These are phyloP conservation scores for Varecia variegata DNA, from an alignment of 2,797 vertebrate genomes.

Conservation along the genomic window DNA sequence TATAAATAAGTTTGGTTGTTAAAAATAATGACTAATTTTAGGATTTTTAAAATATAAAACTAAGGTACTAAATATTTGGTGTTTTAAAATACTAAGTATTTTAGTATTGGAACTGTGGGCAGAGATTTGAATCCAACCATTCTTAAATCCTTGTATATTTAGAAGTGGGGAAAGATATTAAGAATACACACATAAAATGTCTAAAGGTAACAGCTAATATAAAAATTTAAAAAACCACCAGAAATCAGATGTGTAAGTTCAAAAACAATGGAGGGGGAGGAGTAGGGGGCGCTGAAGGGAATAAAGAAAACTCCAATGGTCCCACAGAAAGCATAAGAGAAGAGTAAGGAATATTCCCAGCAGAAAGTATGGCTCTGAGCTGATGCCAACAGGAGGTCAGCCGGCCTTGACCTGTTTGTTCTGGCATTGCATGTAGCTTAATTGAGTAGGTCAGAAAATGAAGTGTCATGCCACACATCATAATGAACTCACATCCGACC, in stretches of 20 bases:
- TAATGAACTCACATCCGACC: not conserved
- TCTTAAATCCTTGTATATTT: not conserved
- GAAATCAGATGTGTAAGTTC: not conserved
- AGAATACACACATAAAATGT: not conserved
- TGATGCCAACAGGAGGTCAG: not conserved
- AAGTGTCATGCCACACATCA: not conserved
- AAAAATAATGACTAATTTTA: not conserved
- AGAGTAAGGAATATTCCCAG: not conserved
- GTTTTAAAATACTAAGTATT: not conserved
- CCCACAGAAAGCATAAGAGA: not conserved
- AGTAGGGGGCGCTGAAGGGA: not conserved
- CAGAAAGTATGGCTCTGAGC: not conserved
- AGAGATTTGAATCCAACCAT: not conserved
- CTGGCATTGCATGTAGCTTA: not conserved
- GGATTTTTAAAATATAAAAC: not conserved
- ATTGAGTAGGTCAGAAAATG: not conserved
- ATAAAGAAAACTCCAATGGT: not conserved
- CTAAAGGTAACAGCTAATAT: not conserved
- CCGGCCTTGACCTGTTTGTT: not conserved
- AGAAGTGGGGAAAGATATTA: not conserved
- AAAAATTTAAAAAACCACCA: not conserved
- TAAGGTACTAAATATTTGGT: not conserved
- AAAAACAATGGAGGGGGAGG: not conserved
- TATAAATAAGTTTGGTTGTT: not conserved
- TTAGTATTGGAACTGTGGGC: not conserved